Percentiles rank a stretch among this genome's conserved stretches.
Conservation (phyloP, 2,113 vertebrate species). For the Nansenia antarctica region DNA sequence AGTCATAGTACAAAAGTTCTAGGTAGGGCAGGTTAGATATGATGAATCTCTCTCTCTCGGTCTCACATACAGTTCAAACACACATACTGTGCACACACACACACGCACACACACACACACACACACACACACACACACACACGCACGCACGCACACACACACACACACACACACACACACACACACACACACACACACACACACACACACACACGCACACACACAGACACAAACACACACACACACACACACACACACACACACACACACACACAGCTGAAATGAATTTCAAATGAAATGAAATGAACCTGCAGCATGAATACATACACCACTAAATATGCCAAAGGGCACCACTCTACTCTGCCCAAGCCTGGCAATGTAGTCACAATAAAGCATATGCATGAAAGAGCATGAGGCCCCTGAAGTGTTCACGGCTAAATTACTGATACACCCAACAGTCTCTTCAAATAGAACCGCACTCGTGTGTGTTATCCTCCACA, state of each 20-base stretch:
- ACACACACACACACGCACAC: constrained; percentile 10
- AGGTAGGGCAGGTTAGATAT: not conserved
- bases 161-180: constrained; percentile 15
- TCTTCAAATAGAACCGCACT: not conserved
- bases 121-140: not conserved
- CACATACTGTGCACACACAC: not conserved
- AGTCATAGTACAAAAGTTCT: too few species aligned
- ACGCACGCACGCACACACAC: constrained; percentile 8
- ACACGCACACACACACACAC: not conserved
- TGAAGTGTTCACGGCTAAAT: not conserved
- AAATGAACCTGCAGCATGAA: not conserved
- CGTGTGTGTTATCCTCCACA: too few species aligned
- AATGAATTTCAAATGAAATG: too few species aligned
- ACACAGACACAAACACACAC: not conserved
- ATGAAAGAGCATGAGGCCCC: constrained; percentile 19
- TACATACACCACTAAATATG: constrained; percentile 15
- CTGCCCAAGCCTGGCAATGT: constrained; percentile 1
- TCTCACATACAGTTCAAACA: not conserved
- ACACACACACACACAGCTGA: too few species aligned
- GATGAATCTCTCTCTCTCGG: not conserved
- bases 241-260: constrained; percentile 4
- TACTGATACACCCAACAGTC: not conserved
- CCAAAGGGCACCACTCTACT: constrained; percentile 10
- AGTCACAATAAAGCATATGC: constrained; percentile 31
- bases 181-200: not conserved